Evolutionary conservation across 2,888 invertebrate species (phyloP), one percentile per base, ranked within the genome.

Genomic region (Argyresthia goedartella): DNA sequence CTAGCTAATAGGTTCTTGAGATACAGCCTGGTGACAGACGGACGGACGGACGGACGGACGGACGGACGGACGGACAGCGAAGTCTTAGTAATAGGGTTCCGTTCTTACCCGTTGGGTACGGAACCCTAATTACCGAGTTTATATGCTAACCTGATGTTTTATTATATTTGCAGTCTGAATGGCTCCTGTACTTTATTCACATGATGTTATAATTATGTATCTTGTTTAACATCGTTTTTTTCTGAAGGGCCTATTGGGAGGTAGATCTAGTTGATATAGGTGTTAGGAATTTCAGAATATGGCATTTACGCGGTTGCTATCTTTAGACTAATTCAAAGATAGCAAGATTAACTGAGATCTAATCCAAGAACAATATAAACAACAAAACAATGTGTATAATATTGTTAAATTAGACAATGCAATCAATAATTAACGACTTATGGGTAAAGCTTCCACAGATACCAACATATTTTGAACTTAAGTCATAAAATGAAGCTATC

Each of bases 401-500:
- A 25, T 25, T 25, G 25, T 25, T 6, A 25, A 25, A 25, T 25
- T 25, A 25, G 25, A 25, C 25, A 25, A 25, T 25, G 6, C 6
- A 6, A 25, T 25, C 25, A 25, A 25, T 25, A 25, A 25, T n/a
- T n/a, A 25, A 2, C 6, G 25, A 25, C 25, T 39, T 1, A 39
- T 39, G 1, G 8, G 1, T 6, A 11, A 39, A 39, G 39, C 8
- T 9, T n/a, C 25, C 25, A 25, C 39, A n/a, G 9, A 39, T 39
- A 39, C 39, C 39, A n/a, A 39, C 39, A n/a, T 39, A 39, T 6
- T 25, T 49, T 41, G 25, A 16, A 42, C 25, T 3, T 13, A 48
- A 48, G 48, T 36, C 48, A 49, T 25, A 49, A 48, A 48, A 48
- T 48, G 10, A 15, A 48, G 36, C 35, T 14, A 44, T 15, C 8